Evolutionary conservation across 2,113 vertebrate species (phyloP).

Genomic region (Takifugu bimaculatus): DNA sequence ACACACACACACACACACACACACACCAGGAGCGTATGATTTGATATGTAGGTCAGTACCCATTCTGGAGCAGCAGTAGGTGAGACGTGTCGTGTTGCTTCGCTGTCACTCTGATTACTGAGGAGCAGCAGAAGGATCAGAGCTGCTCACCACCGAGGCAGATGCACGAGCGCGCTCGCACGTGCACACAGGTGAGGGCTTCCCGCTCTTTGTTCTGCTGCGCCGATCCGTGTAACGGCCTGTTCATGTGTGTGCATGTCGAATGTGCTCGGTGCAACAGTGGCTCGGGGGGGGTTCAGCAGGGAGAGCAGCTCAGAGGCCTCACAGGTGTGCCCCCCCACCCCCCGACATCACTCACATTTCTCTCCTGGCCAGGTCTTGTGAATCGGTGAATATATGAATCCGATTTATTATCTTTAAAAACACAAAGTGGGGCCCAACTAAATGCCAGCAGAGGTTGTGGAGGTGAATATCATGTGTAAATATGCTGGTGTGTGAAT

Average conservation of each 20-base stretch:
- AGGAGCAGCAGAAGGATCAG: conserved; percentile 61
- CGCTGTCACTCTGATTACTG: conserved; percentile 69
- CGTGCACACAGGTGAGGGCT: conserved; percentile 31
- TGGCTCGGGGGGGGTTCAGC: conserved; percentile 32
- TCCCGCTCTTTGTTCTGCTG: conserved; percentile 53
- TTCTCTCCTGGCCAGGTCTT: no score
- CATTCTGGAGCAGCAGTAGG: conserved; percentile 54
- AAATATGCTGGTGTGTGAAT: no score
- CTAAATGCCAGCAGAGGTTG: no score
- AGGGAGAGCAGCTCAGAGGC: no score
- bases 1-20: conserved; percentile 1
- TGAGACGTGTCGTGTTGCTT: conserved; percentile 62
- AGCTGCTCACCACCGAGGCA: conserved; percentile 62
- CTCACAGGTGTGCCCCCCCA: no score
- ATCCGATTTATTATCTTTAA: no score
- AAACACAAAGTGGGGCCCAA: no score
- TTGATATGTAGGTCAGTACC: conserved; percentile 71
- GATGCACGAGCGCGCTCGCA: conserved; percentile 15
- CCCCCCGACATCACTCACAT: no score
- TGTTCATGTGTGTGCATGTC: conserved; percentile 47
- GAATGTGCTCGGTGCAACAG: conserved; percentile 33
- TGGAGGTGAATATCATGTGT: no score
- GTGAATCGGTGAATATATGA: no score
- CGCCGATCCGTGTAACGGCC: conserved; percentile 58
- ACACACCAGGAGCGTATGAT: conserved; percentile 55